phyloP scores from a whole-genome alignment of 2,888 invertebrate species.

The Melitaea athalia region DNA sequence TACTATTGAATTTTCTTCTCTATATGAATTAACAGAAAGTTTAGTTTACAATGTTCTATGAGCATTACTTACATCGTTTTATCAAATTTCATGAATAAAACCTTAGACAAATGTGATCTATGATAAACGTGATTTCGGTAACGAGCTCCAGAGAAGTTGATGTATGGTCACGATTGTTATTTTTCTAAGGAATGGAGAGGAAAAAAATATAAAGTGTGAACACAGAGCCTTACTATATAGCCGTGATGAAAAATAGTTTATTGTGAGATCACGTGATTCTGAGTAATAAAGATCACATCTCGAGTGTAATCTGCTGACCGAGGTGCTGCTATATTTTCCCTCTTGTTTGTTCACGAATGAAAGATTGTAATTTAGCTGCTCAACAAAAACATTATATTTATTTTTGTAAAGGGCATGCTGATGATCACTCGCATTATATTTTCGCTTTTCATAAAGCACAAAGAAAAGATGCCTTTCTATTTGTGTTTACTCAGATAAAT shows the following conservation, averaged over 20 bases:
- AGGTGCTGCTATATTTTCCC: conserved; percentile 71
- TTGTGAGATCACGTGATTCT: conserved; percentile 78
- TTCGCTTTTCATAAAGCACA: neutral
- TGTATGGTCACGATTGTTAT: conserved; percentile 70
- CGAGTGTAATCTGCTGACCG: conserved; percentile 55
- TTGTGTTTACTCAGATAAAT: too few relatives aligned
- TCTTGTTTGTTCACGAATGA: conserved; percentile 61
- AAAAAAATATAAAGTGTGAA: conserved; percentile 69
- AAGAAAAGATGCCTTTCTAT: conserved; percentile 11
- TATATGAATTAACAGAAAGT: conserved; percentile 44
- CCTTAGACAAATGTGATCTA: conserved; percentile 80
- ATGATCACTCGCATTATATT: neutral
- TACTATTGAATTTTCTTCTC: conserved; percentile 48
- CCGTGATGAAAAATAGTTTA: conserved; percentile 77
- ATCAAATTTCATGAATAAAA: conserved; percentile 55
- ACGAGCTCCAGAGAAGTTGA: conserved; percentile 72
- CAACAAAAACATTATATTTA: conserved; percentile 29
- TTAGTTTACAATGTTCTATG: conserved; percentile 40
- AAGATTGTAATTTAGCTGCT: conserved; percentile 57
- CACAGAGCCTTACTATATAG: conserved; percentile 69
- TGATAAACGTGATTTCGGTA: conserved; percentile 81
- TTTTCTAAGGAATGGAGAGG: conserved; percentile 63
- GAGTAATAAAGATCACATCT: conserved; percentile 65
- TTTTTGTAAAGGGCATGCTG: neutral
- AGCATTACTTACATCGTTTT: conserved; percentile 45